phyloP scores from a whole-genome alignment of 2,113 vertebrate species.

The Orthonyx spaldingii region DNA sequence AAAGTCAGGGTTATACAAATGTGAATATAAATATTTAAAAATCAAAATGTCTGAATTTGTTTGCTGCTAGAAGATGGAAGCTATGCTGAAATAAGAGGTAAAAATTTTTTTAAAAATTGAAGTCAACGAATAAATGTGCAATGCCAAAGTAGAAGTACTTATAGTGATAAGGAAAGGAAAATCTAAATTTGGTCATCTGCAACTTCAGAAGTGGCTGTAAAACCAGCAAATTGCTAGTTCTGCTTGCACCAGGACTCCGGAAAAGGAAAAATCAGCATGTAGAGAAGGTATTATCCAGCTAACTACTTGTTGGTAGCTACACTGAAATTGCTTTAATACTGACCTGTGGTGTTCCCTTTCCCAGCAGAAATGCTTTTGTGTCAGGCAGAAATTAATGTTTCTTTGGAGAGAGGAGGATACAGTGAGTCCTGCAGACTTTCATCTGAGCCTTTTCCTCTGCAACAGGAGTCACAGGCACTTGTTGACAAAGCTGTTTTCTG shows the following conservation, averaged over 20 bases:
- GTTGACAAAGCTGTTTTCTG: conserved; percentile 9
- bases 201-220: neutral
- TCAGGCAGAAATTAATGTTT: neutral
- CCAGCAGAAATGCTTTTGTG: neutral
- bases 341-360: neutral
- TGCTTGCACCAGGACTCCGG: neutral
- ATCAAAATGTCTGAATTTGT: neutral
- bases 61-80: neutral
- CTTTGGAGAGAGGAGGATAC: neutral
- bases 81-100: neutral
- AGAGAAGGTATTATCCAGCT: neutral
- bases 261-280: neutral
- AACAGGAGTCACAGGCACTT: neutral
- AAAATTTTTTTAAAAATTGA: neutral
- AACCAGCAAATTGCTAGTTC: neutral
- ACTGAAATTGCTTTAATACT: neutral
- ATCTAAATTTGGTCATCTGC: neutral
- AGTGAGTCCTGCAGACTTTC: neutral
- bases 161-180: neutral
- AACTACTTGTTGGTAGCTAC: neutral
- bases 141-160: neutral
- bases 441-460: neutral
- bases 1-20: neutral
- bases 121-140: neutral
- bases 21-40: neutral